Base-by-base conservation (phyloP, 2,888 invertebrate genomes). In the Diaphora mendica region DNA sequence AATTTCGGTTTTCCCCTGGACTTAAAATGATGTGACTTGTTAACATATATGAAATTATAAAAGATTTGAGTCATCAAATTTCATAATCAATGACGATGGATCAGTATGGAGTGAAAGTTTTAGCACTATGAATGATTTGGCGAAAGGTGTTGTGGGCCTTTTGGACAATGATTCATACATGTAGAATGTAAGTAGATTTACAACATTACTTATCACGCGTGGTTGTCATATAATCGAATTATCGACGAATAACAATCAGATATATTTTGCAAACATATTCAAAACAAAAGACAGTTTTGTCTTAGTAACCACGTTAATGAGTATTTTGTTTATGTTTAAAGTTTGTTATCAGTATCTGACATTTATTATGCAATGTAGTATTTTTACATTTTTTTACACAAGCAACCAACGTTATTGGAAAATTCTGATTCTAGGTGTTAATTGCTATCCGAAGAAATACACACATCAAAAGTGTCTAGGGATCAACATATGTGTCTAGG, bases 41-140 rank as follows among this genome's bases (percentile, higher is more conserved):
- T 13, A 44, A 51, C 4, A 68, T n/a, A 42, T 44, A 71, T 0
- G 33, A 67, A 44, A 42, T 67, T 67, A 13, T 66, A 35, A 20
- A 11, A 5, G 26, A n/a, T 15, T n/a, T 48, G 39, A 35, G 48
- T 59, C 23, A 17, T 11, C 11, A 55, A 8, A 68, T 51, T 48
- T 68, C 68, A 55, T 35, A 68, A 51, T 23, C 17, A 48, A 44
- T 55, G n/a, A 26, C n/a, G 64, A 33, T 62, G 20, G 67, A 35
- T 42, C 48, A 67, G 1, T 59, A n/a, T n/a, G n/a, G 30, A 48
- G 72, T 59, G 72, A 72, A 72, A 72, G 72, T 72, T 67, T 51
- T 33, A 7, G 13, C 3, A 20, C 23, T 70, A 62, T 26, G 13
- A 70, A 33, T 72, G 44, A 72, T 42, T 67, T 72, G 20, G 71